Percentiles rank a stretch among this genome's conserved stretches.
phyloP scores from a whole-genome alignment of 2,888 invertebrate genomes.

The Xestobium rufovillosum region DNA sequence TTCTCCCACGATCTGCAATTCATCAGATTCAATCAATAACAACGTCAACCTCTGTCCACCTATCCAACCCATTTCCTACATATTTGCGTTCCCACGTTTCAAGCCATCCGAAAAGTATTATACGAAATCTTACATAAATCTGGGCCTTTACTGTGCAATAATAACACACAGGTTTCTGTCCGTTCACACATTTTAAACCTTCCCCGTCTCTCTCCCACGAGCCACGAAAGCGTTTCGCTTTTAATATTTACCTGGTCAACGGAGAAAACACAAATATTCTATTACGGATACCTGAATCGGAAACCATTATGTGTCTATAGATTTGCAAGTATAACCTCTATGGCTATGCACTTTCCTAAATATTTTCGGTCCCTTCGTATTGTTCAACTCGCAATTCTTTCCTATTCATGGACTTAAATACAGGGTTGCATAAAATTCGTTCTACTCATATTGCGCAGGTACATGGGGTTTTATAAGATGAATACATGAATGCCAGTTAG shows the following conservation, averaged over 20 bases:
- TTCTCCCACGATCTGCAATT: conserved; percentile 22
- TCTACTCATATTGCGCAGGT: no score
- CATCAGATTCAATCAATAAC: conserved; percentile 24
- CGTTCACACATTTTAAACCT: conserved; percentile 7
- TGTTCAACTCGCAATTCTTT: no score
- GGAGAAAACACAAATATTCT: conserved; percentile 22
- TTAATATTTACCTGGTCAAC: conserved; percentile 23
- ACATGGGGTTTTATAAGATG: no score
- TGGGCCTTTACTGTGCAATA: conserved; percentile 15
- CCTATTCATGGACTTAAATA: no score
- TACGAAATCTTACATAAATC: conserved; percentile 28
- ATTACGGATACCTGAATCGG: conserved; percentile 19
- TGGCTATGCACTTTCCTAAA: no score
- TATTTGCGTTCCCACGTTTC: conserved; percentile 26
- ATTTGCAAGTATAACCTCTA: conserved; percentile 11
- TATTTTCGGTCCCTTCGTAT: no score
- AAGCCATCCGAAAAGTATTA: conserved; percentile 17
- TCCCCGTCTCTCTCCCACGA: conserved; percentile 4
- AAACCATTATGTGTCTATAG: background rate
- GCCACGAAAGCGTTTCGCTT: background rate
- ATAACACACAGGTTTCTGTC: conserved; percentile 5
- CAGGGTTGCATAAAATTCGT: no score
- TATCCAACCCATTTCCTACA: conserved; percentile 23
- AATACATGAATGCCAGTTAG: no score
- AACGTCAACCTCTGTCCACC: conserved; percentile 22